Base-by-base conservation (phyloP, 2,888 invertebrate genomes). In the Latrodectus elegans region DNA sequence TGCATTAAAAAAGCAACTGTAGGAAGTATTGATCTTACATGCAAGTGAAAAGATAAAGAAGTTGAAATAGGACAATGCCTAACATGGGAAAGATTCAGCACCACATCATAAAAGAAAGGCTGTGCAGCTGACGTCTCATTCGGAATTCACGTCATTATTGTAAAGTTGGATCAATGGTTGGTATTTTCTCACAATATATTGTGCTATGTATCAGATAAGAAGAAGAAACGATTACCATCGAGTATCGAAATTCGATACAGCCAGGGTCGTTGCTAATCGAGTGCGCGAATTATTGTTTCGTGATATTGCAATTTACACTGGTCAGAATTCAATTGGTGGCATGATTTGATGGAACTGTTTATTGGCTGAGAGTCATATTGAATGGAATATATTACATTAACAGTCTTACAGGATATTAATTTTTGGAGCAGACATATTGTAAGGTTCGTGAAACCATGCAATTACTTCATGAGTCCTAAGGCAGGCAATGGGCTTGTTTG, bases 401-500 rank as follows among this genome's bases (percentile, higher is more conserved):
- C 51, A 64, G 74, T 74, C 65, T 49, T 0, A 8, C 8, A 67
- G 74, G 65, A 82, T 82, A 65, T 26, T 51, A 68, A 26, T 26
- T 51, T 51, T 74, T 65, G 64, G n/a, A 22, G 51, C 67, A 67
- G 74, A 74, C 81, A 73, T 76, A 75, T 82, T n/a, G n/a, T n/a
- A n/a, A n/a, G n/a, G n/a, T n/a, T n/a, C n/a, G n/a, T n/a, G n/a
- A n/a, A n/a, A n/a, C n/a, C 68, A 26, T 64, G 38, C 65, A 82
- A 75, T 67, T 55, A 74, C 49, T 53, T 82, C 75, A 82, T 52
- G 75, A 55, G 53, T 67, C 68, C 67, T 68, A 51, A 82, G 76
- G 64, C 75, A 64, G 68, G 65, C 68, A 75, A 68, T 82, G 64
- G 82, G 14, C 75, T 74, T 52, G 67, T 82, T 82, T 82, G 67